A percentile compares a stretch with the other conserved stretches of the same genome.
phyloP scores from a whole-genome alignment of 2,113 vertebrate species.

The Tursiops truncatus region DNA sequence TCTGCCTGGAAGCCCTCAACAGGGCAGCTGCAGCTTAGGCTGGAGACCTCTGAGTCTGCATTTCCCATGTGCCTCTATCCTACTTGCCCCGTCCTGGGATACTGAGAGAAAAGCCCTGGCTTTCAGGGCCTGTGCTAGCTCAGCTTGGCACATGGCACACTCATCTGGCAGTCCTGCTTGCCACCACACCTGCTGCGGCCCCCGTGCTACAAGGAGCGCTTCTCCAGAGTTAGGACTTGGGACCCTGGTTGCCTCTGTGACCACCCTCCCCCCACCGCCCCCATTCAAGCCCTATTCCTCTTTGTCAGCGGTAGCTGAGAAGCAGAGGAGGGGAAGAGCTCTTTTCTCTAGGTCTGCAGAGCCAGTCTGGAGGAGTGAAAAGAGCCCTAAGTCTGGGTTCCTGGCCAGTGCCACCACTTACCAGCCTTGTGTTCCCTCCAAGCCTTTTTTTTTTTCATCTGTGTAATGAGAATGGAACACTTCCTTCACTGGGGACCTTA shows the following conservation, averaged over 20 bases:
- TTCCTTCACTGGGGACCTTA: background rate
- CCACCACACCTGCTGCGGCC: fast-evolving
- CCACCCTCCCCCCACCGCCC: fast-evolving
- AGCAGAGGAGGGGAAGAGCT: background rate
- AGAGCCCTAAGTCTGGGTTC: background rate
- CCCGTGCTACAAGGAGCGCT: background rate
- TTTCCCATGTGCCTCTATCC: background rate
- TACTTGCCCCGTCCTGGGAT: background rate
- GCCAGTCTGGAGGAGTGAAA: background rate
- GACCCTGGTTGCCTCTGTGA: background rate
- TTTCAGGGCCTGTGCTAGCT: background rate
- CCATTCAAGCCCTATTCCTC: background rate
- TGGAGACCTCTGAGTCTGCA: background rate
- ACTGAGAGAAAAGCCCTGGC: background rate
- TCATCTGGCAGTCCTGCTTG: too few species aligned
- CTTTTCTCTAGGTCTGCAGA: background rate
- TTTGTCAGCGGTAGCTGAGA: background rate
- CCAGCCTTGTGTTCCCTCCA: background rate
- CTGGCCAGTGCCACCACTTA: background rate
- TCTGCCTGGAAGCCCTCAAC: background rate
- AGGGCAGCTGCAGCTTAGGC: too few species aligned
- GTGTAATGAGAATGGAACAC: background rate
- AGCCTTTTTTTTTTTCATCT: background rate
- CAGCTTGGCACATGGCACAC: too few species aligned
- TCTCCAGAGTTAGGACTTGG: background rate